These are phyloP conservation scores for Anthrax anthrax DNA, from an alignment of 2,888 invertebrate genomes.

Conservation along the genomic window DNA sequence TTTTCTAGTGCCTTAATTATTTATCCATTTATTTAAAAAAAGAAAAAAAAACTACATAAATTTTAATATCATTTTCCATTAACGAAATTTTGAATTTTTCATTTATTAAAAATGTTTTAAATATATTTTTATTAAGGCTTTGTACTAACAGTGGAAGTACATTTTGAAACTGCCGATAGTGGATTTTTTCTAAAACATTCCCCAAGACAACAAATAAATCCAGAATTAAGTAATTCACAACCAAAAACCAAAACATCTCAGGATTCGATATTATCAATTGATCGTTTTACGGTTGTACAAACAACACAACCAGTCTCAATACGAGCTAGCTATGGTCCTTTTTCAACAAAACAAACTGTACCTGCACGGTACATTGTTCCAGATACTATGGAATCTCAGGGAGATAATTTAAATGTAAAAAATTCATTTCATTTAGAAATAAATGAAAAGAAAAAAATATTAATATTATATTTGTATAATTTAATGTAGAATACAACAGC, in stretches of 20 bases:
- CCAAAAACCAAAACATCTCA: slow-evolving; percentile 35
- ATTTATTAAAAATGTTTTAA: no score
- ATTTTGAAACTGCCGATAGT: slow-evolving; percentile 82
- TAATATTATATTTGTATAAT: background rate
- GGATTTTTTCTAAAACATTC: slow-evolving; percentile 80
- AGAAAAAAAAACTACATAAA: no score
- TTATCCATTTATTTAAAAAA: no score
- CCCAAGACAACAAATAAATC: slow-evolving; percentile 50
- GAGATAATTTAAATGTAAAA: slow-evolving; percentile 22
- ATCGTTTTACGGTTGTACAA: slow-evolving; percentile 83
- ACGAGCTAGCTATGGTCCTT: slow-evolving; percentile 84
- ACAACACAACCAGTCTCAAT: slow-evolving; percentile 83
- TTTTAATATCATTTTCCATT: no score
- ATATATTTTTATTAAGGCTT: background rate
- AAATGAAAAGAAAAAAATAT: background rate
- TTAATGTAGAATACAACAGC: slow-evolving; percentile 39
- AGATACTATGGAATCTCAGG: slow-evolving; percentile 54
- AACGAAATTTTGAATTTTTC: no score
- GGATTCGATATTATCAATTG: slow-evolving; percentile 62
- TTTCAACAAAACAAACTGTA: slow-evolving; percentile 88
- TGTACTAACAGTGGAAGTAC: slow-evolving; percentile 53
- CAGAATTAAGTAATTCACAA: slow-evolving; percentile 26
- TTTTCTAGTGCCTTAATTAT: no score
- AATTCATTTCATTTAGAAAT: no score
- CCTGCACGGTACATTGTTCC: slow-evolving; percentile 77